Evolutionary conservation across 2,888 invertebrate genomes (phyloP).

Genomic region (Gasteruption jaculator): DNA sequence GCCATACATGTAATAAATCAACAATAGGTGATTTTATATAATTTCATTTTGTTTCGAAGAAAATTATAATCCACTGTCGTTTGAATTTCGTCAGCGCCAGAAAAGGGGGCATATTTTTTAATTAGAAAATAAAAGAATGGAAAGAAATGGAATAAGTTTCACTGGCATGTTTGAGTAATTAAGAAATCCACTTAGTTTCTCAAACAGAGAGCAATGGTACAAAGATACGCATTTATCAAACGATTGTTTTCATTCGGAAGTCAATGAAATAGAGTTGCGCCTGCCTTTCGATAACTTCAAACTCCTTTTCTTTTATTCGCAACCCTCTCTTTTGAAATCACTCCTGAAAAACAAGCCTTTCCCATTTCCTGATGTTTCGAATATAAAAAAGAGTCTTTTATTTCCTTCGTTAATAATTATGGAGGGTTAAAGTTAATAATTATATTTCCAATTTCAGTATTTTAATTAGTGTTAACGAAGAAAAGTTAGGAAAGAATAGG

Average conservation of each 20-base stretch:
- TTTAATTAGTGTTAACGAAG: conserved; percentile 1
- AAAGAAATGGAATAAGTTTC: background rate
- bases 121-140: too few relatives aligned
- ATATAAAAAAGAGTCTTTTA: background rate
- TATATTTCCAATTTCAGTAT: background rate
- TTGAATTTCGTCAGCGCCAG: too few relatives aligned
- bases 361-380: conserved; percentile 31
- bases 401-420: background rate
- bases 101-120: too few relatives aligned
- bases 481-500: background rate
- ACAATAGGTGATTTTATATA: too few relatives aligned
- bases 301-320: conserved; percentile 3
- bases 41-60: too few relatives aligned
- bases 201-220: conserved; percentile 13
- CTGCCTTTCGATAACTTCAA: background rate
- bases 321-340: too few relatives aligned
- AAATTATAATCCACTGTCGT: too few relatives aligned
- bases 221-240: conserved; percentile 33
- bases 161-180: conserved; percentile 28
- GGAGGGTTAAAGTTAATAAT: background rate
- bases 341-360: conserved; percentile 37
- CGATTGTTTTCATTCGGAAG: conserved; percentile 25
- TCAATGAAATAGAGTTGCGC: conserved; percentile 24
- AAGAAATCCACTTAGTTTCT: conserved; percentile 36
- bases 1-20: too few relatives aligned